Percentiles rank a stretch among this genome's conserved stretches.
These are phyloP conservation scores for Masticophis lateralis DNA, from an alignment of 2,797 vertebrate species.

Conservation along the genomic window DNA sequence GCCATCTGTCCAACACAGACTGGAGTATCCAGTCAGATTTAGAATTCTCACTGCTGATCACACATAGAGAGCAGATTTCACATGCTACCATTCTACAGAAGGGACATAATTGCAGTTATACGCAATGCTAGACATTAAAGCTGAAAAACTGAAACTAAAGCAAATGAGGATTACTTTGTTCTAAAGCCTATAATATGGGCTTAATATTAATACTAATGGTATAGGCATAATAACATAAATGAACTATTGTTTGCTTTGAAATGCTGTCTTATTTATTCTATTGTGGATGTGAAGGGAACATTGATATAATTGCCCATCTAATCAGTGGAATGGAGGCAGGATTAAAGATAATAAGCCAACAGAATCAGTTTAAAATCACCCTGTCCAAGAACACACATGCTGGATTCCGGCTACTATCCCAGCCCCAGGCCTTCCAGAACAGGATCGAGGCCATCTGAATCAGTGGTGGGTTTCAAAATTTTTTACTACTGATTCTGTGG, in stretches of 20 bases:
- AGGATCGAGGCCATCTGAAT: neutral
- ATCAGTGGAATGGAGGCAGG: neutral
- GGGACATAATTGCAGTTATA: neutral
- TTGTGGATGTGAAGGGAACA: neutral
- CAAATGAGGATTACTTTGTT: neutral
- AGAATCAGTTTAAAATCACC: neutral
- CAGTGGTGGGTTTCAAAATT: too few species aligned
- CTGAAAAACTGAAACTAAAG: neutral
- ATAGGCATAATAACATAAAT: neutral
- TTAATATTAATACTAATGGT: neutral
- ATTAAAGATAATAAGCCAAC: neutral
- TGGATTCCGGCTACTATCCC: neutral
- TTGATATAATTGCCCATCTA: neutral
- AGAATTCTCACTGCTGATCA: neutral
- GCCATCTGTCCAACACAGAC: conserved; percentile 27
- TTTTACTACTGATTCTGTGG: too few species aligned
- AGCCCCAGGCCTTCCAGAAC: neutral
- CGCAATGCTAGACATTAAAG: neutral
- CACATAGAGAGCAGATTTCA: neutral
- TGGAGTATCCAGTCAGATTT: conserved; percentile 5
- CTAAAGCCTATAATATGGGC: neutral
- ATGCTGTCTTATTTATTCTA: neutral
- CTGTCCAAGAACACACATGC: neutral
- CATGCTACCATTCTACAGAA: neutral
- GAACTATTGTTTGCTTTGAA: neutral